Base-by-base conservation (phyloP, 2,113 vertebrate species). In the Cathartes aura region DNA sequence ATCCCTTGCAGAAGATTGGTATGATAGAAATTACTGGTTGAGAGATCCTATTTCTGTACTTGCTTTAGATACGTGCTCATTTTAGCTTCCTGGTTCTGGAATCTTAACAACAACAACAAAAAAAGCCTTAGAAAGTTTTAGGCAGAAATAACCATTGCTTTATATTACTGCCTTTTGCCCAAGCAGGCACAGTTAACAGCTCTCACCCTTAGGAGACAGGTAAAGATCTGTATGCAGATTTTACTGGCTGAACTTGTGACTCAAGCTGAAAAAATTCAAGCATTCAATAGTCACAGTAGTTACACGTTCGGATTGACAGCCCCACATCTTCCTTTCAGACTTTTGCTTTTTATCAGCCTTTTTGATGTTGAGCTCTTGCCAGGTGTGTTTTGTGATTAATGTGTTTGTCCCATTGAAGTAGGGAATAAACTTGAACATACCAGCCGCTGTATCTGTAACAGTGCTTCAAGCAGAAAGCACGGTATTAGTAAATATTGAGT, bases 11-110 rank as follows among this genome's bases (percentile, higher is more conserved):
- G 83, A 89, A 70, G 82, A 70, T 50, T n/a, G 62, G 40, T 79
- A 34, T 78, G 80, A 56, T 62, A 87, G 47, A 85, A 96, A 87
- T 87, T 80, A 21, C 79, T 52, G 17, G 29, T 55, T 83, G 78
- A 90, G 68, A 80, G 50, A 90, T 79, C 74, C 67, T 87, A 43
- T 93, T 92, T 97, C 56, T 89, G 32, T 78, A 43, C 34, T 95
- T 87, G 73, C 62, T 95, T 92, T 76, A 93, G 71, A 90, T 48
- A 59, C 15, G 3, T 29, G 19, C 82, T 91, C 40, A 1, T 90
- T 95, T 91, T 90, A 90, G 19, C 53, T 80, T 88, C 45, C 38
- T 80, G 76, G 36, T 43, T 90, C 52, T 66, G 55, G 22, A 90
- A 32, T 53, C 15, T 62, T 63, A 18, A 50, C 55, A n/a, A 32